phyloP scores from a whole-genome alignment of 2,797 vertebrate genomes.

The Cacajao melanocephalus region DNA sequence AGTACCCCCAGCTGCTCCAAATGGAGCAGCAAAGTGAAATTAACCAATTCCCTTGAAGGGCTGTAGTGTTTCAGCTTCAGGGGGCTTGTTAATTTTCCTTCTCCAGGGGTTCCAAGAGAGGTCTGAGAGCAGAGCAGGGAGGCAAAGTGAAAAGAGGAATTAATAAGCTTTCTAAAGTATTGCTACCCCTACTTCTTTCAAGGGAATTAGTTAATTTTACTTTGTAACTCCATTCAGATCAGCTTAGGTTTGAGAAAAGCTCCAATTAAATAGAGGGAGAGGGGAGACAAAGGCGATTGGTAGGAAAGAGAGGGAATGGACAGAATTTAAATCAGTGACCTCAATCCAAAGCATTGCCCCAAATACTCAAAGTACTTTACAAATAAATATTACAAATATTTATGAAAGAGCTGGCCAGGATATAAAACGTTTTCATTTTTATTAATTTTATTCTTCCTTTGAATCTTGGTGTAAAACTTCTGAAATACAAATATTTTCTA shows the following conservation, averaged over 20 bases:
- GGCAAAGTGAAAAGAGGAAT: conserved; percentile 61
- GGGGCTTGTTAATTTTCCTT: conserved; percentile 73
- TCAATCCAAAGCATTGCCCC: not conserved
- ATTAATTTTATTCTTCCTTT: not conserved
- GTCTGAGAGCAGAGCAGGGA: conserved; percentile 44
- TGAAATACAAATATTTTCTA: not conserved
- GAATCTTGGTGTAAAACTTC: not conserved
- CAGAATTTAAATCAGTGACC: conserved; percentile 67
- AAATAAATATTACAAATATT: not conserved
- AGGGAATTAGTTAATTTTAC: conserved; percentile 73
- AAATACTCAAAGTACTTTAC: conserved; percentile 13
- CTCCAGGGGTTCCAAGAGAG: conserved; percentile 60
- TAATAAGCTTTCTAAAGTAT: conserved; percentile 73
- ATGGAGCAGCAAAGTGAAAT: conserved; percentile 77
- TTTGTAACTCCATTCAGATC: conserved; percentile 65
- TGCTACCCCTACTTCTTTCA: conserved; percentile 52
- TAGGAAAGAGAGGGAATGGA: not conserved
- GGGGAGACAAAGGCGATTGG: conserved; percentile 33
- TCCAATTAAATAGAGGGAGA: conserved; percentile 61
- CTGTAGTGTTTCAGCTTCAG: conserved; percentile 66
- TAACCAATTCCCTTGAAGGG: conserved; percentile 70
- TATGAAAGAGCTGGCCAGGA: not conserved
- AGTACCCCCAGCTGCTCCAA: conserved; percentile 63
- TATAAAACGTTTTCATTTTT: not conserved
- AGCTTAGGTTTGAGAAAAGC: conserved; percentile 52